Base-by-base conservation (phyloP, 1,140 invertebrate genomes). In the Teleopsis dalmanni region DNA sequence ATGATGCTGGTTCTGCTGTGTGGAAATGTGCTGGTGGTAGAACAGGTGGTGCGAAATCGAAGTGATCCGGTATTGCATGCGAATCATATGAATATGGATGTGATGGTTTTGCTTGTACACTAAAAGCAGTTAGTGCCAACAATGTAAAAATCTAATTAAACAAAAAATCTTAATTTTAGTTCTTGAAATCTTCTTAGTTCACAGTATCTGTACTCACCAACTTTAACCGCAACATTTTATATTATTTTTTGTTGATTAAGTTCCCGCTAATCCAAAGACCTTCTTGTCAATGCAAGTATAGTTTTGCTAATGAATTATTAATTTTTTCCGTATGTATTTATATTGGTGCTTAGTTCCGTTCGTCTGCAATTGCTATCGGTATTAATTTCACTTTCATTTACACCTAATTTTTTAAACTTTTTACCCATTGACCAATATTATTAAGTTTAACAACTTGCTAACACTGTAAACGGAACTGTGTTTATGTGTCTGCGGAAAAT, bases 211-310 rank as follows among this genome's bases (percentile, higher is more conserved):
- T 21, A 37, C 56, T 58, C 47, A 66, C 63, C 56, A 60, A 50
- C 53, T 55, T 62, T 9, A 55, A 46, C 38, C 56, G 58, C 59
- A 57, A 54, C 63, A 66, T 66, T 47, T 57, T 66, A 50, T 29
- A n/a, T 53, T 53, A 34, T 40, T 31, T 6, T 50, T 50, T 37
- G 36, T 44, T 37, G n/a, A 27, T 33, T 9, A 38, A 46, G 26
- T 26, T 11, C 14, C 13, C 26, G n/a, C 34, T 27, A 25, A 38
- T 27, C 23, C 35, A 42, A 38, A 25, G 18, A 34, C 48, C 34
- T 42, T 19, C 42, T 45, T 50, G 48, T 29, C 48, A 37, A 50
- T 45, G 48, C 42, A 50, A 50, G 44, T 45, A 22, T 22, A 31
- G 35, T 36, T 29, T 18, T 22, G 42, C 34, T 50, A 44, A 50